Evolutionary conservation across 2,113 vertebrate species (phyloP), one percentile per base, ranked within the genome.

Genomic region (Apodemus speciosus): DNA sequence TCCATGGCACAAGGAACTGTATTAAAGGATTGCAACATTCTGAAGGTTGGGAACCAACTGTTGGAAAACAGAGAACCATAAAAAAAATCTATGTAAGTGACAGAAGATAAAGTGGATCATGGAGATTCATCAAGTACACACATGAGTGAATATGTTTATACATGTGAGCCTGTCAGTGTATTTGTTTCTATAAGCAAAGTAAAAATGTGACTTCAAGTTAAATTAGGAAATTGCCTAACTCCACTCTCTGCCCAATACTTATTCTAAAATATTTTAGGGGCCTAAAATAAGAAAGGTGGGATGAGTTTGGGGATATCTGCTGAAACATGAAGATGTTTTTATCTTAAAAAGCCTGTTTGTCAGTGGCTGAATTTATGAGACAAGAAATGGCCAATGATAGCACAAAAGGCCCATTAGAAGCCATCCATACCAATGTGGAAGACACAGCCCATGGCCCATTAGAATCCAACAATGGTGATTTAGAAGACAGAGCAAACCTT

Each of bases 251-350:
- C 56, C 49, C n/a, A 69, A 46, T 58, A 25, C 56, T 7, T 87
- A 49, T 35, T 91, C 25, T 69, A 86, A 89, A 90, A 69, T 94
- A 80, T 49, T 85, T 88, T 58, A 95, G 73, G 8, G 53, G 3
- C n/a, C 5, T 30, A 21, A 64, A 43, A 21, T 2, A 1, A 89
- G 38, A 91, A 86, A 64, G 4, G 64, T 27, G 2, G 40, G 56
- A 1, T 5, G 38, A 69, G 6, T 68, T 8, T 58, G 35, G 27
- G 62, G n/a, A 64, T 40, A 20, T 0, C 53, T 5, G 9, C 68
- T 62, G 25, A 87, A 83, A 21, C 16, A 0, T 46, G 60, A 76
- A 40, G 2, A 64, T 11, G 68, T 81, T 88, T 88, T 94, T 83
- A 83, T 66, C n/a, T 80, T 53, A 43, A 40, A 90, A 76, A 90